Base-by-base conservation (phyloP, 2,797 vertebrate genomes). In the Podargus strigoides region DNA sequence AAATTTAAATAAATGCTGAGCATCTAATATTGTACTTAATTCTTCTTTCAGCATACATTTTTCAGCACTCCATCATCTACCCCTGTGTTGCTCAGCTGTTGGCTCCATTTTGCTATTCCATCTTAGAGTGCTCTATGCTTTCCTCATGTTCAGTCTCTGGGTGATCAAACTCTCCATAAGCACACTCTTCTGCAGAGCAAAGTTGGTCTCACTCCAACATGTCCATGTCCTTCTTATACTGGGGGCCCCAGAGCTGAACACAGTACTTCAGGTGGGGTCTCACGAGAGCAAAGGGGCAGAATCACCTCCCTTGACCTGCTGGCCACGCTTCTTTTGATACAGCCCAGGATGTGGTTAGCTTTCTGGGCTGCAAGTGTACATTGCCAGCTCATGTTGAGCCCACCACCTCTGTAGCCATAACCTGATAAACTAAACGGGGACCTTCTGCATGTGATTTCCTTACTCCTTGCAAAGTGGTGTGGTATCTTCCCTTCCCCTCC, bases 401-500 rank as follows among this genome's bases (percentile, higher is more conserved):
- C n/a, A n/a, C n/a, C n/a, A n/a, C n/a, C n/a, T n/a, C n/a, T n/a
- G n/a, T n/a, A n/a, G n/a, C n/a, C n/a, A n/a, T n/a, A n/a, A n/a
- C n/a, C n/a, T 41, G 30, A 32, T 50, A 70, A 87, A 53, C 10
- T 49, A 32, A 53, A n/a, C 0, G 2, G 24, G 23, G 12, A 23
- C 30, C 34, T 30, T 41, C 56, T 42, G 21, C 6, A 9, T 12
- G 14, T 27, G 37, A 36, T 32, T 42, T 47, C 30, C 28, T 46
- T 56, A 28, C 22, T 44, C 23, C 26, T 76, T 85, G 30, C 28
- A 59, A 55, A 76, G 26, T 24, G 3, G 23, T n/a, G n/a, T n/a
- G n/a, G n/a, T n/a, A n/a, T 63, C 13, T 24, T 7, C 12, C 5
- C 5, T 16, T 8, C 4, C 2, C 4, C 37, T 16, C 4, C 2